A percentile compares a stretch with the other conserved stretches of the same genome.
Evolutionary conservation across 2,888 invertebrate species (phyloP).

Genomic region (Microctonus brassicae): DNA sequence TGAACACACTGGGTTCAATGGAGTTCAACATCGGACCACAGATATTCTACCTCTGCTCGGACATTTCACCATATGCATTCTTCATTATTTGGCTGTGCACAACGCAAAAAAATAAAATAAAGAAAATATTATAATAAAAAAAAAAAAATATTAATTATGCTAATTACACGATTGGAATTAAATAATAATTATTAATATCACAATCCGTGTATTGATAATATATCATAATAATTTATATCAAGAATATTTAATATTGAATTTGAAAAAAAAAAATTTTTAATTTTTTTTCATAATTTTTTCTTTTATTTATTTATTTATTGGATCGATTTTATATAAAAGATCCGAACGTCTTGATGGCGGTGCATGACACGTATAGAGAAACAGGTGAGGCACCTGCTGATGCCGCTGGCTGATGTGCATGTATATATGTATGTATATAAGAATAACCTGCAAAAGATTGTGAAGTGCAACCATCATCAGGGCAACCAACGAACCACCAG

Average conservation of each 20-base stretch:
- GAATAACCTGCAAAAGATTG: conserved; percentile 36
- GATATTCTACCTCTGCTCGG: conserved; percentile 51
- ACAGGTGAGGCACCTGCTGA: conserved; percentile 68
- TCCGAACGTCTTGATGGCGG: not conserved
- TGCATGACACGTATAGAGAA: conserved; percentile 41
- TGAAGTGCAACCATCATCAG: conserved; percentile 28
- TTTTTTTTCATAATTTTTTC: not conserved
- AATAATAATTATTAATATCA: no score
- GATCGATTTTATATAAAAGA: not conserved
- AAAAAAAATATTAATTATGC: not conserved
- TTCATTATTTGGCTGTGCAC: conserved; percentile 11
- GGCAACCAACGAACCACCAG: not conserved
- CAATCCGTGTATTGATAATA: no score
- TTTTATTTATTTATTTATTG: no score
- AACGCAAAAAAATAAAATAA: not conserved
- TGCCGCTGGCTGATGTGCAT: conserved; percentile 22
- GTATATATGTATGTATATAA: not conserved
- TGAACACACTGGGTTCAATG: conserved; percentile 60
- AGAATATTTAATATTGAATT: no score
- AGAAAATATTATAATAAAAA: not conserved
- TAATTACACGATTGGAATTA: not conserved
- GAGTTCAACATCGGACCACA: conserved; percentile 59
- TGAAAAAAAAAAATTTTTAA: no score
- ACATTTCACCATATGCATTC: conserved; percentile 44
- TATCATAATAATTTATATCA: no score